phyloP scores from a whole-genome alignment of 2,113 vertebrate genomes.

The Albula glossodonta region DNA sequence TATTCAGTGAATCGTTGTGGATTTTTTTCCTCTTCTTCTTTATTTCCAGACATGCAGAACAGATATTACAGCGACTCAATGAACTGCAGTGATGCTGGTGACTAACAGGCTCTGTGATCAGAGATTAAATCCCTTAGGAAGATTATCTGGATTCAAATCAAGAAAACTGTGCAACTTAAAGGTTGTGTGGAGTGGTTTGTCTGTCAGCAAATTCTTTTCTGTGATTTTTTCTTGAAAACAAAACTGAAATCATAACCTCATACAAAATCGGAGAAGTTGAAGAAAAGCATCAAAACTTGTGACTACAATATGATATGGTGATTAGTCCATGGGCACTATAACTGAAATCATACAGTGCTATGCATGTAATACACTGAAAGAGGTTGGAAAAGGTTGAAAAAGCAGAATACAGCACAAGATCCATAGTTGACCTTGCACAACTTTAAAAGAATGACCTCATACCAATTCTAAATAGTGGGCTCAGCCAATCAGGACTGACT shows the following conservation, averaged over 20 bases:
- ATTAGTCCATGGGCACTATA: no score
- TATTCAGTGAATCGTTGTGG: neutral
- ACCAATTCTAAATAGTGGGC: no score
- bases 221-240: neutral
- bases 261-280: neutral
- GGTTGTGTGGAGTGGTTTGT: neutral
- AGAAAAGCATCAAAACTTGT: neutral
- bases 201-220: neutral
- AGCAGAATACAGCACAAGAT: no score
- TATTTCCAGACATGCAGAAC: conserved; percentile 1
- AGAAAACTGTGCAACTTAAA: conserved; percentile 6
- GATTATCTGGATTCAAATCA: conserved; percentile 4
- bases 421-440: no score
- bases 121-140: conserved; percentile 9
- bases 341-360: no score
- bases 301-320: no score
- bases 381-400: no score
- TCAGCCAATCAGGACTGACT: no score
- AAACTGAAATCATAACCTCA: neutral
- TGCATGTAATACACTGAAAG: no score
- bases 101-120: neutral
- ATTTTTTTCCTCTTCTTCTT: neutral
- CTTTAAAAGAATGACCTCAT: no score
- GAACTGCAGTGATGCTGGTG: neutral
- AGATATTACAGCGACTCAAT: conserved; percentile 2